phyloP scores from a whole-genome alignment of 2,113 vertebrate species.

The Passer domesticus region DNA sequence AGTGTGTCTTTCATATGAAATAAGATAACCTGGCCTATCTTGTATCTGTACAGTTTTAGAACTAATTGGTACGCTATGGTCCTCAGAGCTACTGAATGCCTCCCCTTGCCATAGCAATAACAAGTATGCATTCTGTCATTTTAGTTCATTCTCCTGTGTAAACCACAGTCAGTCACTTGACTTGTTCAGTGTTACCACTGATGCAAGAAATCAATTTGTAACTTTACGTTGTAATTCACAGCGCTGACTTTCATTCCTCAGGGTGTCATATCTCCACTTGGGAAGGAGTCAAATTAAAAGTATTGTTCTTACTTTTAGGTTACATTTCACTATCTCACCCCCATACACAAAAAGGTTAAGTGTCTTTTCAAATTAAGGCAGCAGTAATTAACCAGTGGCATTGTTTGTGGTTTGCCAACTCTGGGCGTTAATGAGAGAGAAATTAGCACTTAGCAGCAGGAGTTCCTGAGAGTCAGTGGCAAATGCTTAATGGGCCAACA shows the following conservation, averaged over 20 bases:
- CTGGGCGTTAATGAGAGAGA: constrained; percentile 63
- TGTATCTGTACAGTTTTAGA: background rate
- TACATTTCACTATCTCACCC: constrained; percentile 16
- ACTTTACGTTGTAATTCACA: background rate
- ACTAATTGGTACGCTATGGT: background rate
- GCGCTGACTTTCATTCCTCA: background rate
- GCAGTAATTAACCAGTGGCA: constrained; percentile 65
- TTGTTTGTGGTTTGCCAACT: constrained; percentile 70
- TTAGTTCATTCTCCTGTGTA: background rate
- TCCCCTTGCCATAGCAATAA: background rate
- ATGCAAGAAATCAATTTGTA: background rate
- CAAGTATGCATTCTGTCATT: background rate
- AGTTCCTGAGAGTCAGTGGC: constrained; percentile 55
- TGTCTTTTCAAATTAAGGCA: constrained; percentile 68
- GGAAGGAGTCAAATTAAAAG: background rate
- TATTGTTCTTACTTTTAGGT: constrained; percentile 16
- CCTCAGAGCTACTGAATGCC: background rate
- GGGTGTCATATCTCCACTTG: background rate
- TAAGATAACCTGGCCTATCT: background rate
- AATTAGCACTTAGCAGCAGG: constrained; percentile 72
- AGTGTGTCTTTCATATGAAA: background rate
- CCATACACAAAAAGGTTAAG: constrained; percentile 57
- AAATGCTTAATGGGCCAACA: constrained; percentile 64
- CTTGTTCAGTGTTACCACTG: background rate
- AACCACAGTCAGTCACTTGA: background rate